Percentiles rank a stretch among this genome's conserved stretches.
These are phyloP conservation scores for Allolobophora icterica DNA, from an alignment of 2,888 invertebrate species.

Conservation along the genomic window DNA sequence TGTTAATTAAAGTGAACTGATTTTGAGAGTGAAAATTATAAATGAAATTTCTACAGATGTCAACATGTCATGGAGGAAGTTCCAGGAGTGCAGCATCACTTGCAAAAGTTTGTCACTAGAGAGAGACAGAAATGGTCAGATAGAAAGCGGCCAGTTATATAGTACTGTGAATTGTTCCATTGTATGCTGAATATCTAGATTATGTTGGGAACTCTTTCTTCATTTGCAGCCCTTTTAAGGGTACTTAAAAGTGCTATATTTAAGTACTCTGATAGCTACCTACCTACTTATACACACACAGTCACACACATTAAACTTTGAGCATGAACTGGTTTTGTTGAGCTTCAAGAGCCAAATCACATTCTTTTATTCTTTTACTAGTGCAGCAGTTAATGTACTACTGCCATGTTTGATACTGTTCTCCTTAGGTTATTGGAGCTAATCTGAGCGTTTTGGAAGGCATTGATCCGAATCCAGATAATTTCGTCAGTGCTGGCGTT, in stretches of 20 bases:
- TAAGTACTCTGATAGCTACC: too few species aligned
- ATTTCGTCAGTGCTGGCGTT: slow-evolving; percentile 98
- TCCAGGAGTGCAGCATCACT: not conserved
- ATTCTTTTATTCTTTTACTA: not conserved
- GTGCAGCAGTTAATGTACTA: not conserved
- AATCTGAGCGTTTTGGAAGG: slow-evolving; percentile 90
- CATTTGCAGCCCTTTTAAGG: too few species aligned
- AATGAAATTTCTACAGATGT: not conserved
- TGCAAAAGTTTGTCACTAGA: not conserved
- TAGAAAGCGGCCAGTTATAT: too few species aligned
- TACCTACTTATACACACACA: too few species aligned
- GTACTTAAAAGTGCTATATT: too few species aligned
- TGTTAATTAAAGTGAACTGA: not conserved
- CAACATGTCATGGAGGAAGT: not conserved
- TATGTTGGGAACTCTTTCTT: too few species aligned
- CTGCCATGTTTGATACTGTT: not conserved
- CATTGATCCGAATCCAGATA: slow-evolving; percentile 98
- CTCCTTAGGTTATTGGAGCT: slow-evolving; percentile 74
- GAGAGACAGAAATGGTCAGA: not conserved
- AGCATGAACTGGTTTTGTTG: too few species aligned
- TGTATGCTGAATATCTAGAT: too few species aligned
- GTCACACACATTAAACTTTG: too few species aligned
- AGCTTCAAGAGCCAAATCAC: too few species aligned
- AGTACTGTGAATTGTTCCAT: too few species aligned
- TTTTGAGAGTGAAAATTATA: not conserved